A percentile compares a stretch with the other conserved stretches of the same genome.
phyloP scores from a whole-genome alignment of 2,113 vertebrate genomes.

The Callipepla squamata region DNA sequence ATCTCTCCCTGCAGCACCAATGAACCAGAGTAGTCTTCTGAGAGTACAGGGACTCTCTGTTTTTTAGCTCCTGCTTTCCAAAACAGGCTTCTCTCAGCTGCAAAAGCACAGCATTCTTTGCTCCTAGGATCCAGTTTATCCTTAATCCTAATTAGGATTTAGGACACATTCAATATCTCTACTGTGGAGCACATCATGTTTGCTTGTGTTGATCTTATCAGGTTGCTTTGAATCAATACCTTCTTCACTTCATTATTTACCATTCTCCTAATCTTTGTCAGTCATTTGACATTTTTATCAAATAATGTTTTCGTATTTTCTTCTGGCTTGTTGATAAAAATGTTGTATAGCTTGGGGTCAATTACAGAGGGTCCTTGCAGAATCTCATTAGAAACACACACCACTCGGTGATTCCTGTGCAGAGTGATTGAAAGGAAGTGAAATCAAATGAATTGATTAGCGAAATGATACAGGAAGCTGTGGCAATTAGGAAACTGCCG shows the following conservation, averaged over 20 bases:
- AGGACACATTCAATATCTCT: conserved; percentile 9
- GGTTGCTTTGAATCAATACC: conserved; percentile 61
- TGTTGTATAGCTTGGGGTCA: conserved; percentile 54
- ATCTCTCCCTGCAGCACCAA: neutral
- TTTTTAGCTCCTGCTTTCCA: neutral
- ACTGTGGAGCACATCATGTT: conserved; percentile 13
- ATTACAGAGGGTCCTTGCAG: conserved; percentile 34
- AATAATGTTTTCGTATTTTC: conserved; percentile 62
- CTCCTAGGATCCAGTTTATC: neutral
- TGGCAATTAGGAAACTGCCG: conserved; percentile 40
- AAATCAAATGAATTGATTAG: conserved; percentile 52
- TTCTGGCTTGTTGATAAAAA: conserved; percentile 60
- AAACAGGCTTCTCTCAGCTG: neutral
- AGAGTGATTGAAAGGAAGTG: neutral
- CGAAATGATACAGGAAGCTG: conserved; percentile 11
- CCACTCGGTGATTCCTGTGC: neutral
- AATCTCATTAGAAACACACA: conserved; percentile 55
- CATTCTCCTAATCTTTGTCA: conserved; percentile 65
- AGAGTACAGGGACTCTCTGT: neutral
- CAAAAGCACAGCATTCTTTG: neutral
- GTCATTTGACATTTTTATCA: conserved; percentile 68
- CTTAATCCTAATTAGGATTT: conserved; percentile 47
- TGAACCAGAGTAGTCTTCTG: neutral
- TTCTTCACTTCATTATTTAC: conserved; percentile 68
- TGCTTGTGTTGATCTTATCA: conserved; percentile 68